Conservation (phyloP, 2,888 invertebrate genomes). For the Penaeus monodon region DNA sequence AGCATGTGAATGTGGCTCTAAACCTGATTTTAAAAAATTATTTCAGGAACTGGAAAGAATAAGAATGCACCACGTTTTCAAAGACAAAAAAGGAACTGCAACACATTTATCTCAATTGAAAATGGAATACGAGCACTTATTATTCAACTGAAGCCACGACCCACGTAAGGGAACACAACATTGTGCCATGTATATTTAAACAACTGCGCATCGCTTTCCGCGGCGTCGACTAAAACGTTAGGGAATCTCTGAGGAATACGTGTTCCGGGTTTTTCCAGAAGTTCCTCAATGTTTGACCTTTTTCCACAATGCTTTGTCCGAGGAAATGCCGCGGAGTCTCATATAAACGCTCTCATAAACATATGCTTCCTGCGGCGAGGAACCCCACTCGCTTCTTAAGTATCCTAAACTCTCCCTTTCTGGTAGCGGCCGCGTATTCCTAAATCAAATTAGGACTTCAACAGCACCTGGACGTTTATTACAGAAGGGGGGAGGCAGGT, state of each 20-base stretch:
- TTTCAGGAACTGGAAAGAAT: no score
- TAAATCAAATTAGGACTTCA: constrained; percentile 56
- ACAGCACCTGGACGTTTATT: constrained; percentile 55
- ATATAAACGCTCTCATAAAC: no score
- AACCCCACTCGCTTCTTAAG: no score
- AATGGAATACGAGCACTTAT: background rate
- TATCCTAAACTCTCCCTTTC: background rate
- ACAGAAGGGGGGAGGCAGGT: constrained; percentile 43
- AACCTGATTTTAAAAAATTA: background rate
- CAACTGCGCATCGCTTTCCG: constrained; percentile 61
- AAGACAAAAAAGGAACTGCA: background rate
- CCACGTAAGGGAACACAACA: constrained; percentile 50
- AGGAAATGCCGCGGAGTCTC: background rate
- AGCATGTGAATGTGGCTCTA: background rate
- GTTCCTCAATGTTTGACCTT: constrained; percentile 38
- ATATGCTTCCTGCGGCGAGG: no score
- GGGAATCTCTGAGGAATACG: constrained; percentile 60
- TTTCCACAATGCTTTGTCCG: constrained; percentile 46
- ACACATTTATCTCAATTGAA: constrained; percentile 1
- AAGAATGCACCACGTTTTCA: background rate
- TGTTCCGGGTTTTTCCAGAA: constrained; percentile 44
- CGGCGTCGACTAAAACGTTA: constrained; percentile 61
- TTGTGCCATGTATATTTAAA: constrained; percentile 60
- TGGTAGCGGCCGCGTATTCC: constrained; percentile 39
- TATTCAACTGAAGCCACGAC: constrained; percentile 30